Evolutionary conservation across 2,888 invertebrate genomes (phyloP), one percentile per base, ranked within the genome.

Genomic region (Drosophila austrosaltans): DNA sequence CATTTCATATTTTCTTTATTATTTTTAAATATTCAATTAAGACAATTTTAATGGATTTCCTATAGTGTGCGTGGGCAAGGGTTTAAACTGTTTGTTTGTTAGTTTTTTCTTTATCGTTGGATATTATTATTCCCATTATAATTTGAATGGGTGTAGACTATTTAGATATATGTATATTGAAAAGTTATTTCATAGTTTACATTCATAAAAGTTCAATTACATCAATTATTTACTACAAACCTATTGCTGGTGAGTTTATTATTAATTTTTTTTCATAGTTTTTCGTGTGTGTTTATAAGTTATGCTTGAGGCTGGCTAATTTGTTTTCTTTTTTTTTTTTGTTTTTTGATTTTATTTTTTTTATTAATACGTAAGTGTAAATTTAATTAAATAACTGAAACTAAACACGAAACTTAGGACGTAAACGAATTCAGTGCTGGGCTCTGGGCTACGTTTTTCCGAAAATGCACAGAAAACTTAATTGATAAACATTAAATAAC

Each of bases 191-290:
- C 85, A 87, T 87, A 86, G 85, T 86, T 88, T 88, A 86, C 85
- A 89, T 80, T 86, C 79, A 86, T 86, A 88, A 89, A 86, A 88
- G 83, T 86, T 89, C 88, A 89, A 89, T 86, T 86, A 89, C 89
- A 89, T 88, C 85, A 84, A 82, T 82, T 81, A 88, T 70, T 75
- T 76, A 72, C 89, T 89, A 89, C 85, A 79, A 89, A 87, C 82
- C 89, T 85, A 87, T 87, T 83, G 79, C 76, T 70, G 80, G 77
- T 66, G 63, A 76, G 66, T 79, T 79, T 70, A 72, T 63, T 48
- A 20, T 25, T 48, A 48, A 8, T 36, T 22, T 8, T 36, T 78
- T 75, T 72, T 67, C 62, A 66, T 82, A 77, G 73, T 72, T 66
- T 40, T 20, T 66, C 30, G 28, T 54, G 28, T 54, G 36, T 20